Evolutionary conservation across 2,113 vertebrate species (phyloP).

Genomic region (Pica pica): DNA sequence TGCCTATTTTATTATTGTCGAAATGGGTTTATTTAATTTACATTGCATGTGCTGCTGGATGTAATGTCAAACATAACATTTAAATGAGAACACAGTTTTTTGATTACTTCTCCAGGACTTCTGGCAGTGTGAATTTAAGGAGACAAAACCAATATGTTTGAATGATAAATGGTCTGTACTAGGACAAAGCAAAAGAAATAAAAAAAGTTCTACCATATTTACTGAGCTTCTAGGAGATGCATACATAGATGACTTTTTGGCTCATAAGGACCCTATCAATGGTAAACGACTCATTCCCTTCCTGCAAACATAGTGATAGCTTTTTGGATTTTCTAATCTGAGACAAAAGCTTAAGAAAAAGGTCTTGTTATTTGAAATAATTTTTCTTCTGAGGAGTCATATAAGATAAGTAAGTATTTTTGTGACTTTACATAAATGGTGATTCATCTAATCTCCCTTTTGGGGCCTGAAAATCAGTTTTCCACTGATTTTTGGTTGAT

Average conservation of each 20-base stretch:
- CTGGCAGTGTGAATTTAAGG: not conserved
- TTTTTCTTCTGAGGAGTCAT: not conserved
- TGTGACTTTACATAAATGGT: not conserved
- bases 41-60: not conserved
- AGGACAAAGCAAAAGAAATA: not conserved
- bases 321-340: not conserved
- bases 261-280: not conserved
- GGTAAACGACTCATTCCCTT: not conserved
- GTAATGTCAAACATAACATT: not conserved
- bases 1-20: not conserved
- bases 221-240: not conserved
- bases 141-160: not conserved
- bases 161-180: not conserved
- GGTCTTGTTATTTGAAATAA: not conserved
- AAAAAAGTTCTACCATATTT: not conserved
- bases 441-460: not conserved
- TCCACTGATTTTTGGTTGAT: not conserved
- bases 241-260: not conserved
- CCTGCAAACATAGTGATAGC: not conserved
- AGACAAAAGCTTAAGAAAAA: not conserved
- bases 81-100: conserved; percentile 2
- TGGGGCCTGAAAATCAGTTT: not conserved
- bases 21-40: not conserved
- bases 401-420: not conserved
- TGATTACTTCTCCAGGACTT: not conserved